phyloP scores from a whole-genome alignment of 2,888 invertebrate genomes.

The Conomelus anceps region DNA sequence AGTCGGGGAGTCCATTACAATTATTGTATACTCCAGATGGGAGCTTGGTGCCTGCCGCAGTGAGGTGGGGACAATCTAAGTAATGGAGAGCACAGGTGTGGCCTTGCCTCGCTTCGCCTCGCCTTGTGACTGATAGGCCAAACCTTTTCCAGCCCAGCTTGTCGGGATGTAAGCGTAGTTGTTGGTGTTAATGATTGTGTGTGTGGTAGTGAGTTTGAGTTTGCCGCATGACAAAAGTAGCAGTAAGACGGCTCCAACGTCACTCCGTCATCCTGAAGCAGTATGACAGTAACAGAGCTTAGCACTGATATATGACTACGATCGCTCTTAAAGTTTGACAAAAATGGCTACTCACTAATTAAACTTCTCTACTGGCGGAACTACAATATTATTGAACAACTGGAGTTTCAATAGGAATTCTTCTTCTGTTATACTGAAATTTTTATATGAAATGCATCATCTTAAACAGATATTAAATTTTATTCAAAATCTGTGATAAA shows the following conservation, averaged over 20 bases:
- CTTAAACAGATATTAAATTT: too few relatives aligned
- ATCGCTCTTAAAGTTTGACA: not conserved
- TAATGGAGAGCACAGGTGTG: not conserved
- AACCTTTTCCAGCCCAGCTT: not conserved
- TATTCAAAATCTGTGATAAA: too few relatives aligned
- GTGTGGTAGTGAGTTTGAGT: not conserved
- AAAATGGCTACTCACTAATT: not conserved
- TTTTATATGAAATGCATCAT: too few relatives aligned
- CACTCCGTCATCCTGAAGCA: not conserved
- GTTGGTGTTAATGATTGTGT: not conserved
- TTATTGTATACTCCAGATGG: not conserved
- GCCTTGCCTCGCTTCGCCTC: not conserved
- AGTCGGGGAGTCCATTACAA: not conserved
- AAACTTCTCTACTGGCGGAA: too few relatives aligned
- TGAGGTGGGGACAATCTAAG: not conserved
- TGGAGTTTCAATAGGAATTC: too few relatives aligned
- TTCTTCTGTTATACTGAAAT: too few relatives aligned
- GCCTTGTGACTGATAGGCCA: not conserved
- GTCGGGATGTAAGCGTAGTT: not conserved
- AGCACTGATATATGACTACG: not conserved
- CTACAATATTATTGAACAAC: too few relatives aligned
- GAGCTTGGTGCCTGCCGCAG: not conserved
- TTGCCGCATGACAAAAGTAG: not conserved
- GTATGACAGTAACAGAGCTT: not conserved
- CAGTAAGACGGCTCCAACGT: not conserved